These are phyloP conservation scores for Metacarcinus magister DNA, from an alignment of 2,888 invertebrate genomes.

Conservation along the genomic window DNA sequence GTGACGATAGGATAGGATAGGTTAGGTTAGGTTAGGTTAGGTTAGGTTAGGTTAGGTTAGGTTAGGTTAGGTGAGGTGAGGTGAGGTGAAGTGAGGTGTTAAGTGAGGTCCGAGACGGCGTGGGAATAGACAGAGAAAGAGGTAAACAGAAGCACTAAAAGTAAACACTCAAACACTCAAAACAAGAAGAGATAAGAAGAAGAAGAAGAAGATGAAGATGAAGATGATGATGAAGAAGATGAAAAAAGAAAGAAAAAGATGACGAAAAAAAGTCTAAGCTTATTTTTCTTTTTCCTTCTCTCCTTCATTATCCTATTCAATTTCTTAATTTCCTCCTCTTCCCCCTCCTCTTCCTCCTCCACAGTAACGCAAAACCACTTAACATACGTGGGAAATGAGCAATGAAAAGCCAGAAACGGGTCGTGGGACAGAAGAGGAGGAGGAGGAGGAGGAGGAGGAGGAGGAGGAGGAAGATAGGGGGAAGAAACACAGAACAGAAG, in stretches of 20 bases:
- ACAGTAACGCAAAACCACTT: neutral
- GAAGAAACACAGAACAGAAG: slow-evolving; percentile 1
- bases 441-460: slow-evolving; percentile 55
- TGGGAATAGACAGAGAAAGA: neutral
- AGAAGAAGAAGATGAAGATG: neutral
- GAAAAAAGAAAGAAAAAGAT: neutral
- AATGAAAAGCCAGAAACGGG: slow-evolving; percentile 21
- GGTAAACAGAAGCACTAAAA: slow-evolving; percentile 31
- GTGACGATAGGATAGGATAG: too few species aligned
- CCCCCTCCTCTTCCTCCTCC: neutral
- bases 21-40: too few species aligned
- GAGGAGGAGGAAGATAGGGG: slow-evolving; percentile 26
- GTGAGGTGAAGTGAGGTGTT: neutral
- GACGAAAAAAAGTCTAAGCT: neutral
- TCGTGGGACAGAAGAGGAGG: slow-evolving; percentile 46
- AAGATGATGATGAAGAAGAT: neutral
- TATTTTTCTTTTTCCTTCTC: neutral
- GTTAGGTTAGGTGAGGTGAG: neutral
- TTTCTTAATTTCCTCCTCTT: neutral
- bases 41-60: neutral
- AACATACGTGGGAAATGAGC: neutral
- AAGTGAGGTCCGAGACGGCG: neutral
- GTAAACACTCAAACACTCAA: neutral
- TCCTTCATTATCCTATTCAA: neutral
- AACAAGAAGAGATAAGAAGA: neutral